phyloP scores from a whole-genome alignment of 2,888 invertebrate genomes.

The Tetrapedia diversipes region DNA sequence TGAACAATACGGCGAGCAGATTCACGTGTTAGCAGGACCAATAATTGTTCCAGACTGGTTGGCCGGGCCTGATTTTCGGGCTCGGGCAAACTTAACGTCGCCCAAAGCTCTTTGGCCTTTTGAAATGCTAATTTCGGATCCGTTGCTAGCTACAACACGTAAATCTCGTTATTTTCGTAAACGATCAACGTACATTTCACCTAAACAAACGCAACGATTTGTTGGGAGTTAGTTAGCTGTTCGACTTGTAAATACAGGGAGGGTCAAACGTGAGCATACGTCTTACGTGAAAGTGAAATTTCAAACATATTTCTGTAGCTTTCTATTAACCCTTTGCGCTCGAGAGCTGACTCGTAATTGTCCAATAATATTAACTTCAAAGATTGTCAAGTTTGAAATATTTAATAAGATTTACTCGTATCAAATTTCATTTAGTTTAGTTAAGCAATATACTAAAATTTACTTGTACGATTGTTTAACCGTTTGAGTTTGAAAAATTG shows the following conservation, averaged over 20 bases:
- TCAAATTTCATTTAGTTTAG: too few species aligned
- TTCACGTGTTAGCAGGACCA: conserved; percentile 90
- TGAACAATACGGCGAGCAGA: conserved; percentile 91
- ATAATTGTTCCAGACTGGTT: conserved; percentile 89
- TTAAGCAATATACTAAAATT: too few species aligned
- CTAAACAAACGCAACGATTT: not conserved
- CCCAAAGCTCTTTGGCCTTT: conserved; percentile 90
- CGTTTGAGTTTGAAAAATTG: too few species aligned
- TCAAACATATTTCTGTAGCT: too few species aligned
- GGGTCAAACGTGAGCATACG: too few species aligned
- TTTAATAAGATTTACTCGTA: too few species aligned
- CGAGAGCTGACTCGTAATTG: too few species aligned
- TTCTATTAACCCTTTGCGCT: too few species aligned
- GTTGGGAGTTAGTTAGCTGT: not conserved
- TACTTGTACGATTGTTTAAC: too few species aligned
- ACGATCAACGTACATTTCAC: not conserved
- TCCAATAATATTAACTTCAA: too few species aligned
- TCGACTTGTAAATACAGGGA: not conserved
- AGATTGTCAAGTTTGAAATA: too few species aligned
- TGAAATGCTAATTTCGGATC: conserved; percentile 90
- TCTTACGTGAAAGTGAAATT: too few species aligned
- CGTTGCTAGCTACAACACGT: conserved; percentile 86
- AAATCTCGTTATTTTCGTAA: not conserved
- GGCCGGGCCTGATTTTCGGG: conserved; percentile 94
- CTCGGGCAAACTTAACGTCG: conserved; percentile 88